These are phyloP conservation scores for Tonatia bakeri DNA, from an alignment of 2,113 vertebrate species.

Conservation along the genomic window DNA sequence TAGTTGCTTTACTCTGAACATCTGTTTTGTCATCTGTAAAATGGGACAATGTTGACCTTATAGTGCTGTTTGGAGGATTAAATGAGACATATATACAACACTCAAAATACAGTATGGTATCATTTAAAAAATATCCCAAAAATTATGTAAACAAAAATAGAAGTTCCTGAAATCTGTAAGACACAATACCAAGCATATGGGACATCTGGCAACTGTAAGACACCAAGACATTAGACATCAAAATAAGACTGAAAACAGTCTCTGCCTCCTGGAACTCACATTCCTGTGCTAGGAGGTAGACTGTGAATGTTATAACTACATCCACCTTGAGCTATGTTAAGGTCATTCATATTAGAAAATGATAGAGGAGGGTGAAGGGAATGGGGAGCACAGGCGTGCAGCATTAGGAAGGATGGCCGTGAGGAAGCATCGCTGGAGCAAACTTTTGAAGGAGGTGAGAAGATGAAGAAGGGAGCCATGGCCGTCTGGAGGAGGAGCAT, in stretches of 20 bases:
- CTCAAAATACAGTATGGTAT: background rate
- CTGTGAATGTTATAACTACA: background rate
- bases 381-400: rapidly evolving
- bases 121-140: background rate
- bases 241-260: background rate
- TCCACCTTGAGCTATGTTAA: background rate
- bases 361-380: background rate
- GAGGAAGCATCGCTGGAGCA: background rate
- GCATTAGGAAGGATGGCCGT: background rate
- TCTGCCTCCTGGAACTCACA: background rate
- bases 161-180: background rate
- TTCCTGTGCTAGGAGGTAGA: background rate
- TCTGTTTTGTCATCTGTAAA: constrained; percentile 14
- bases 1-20: background rate
- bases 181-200: background rate
- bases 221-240: background rate
- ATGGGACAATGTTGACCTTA: background rate
- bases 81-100: background rate
- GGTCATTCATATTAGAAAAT: background rate
- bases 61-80: background rate
- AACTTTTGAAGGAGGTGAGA: background rate
- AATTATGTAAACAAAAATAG: background rate
- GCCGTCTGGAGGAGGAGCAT: background rate
- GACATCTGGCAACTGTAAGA: background rate
- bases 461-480: background rate